Base-by-base conservation (phyloP, 1,140 invertebrate genomes). In the Dolichoris vasculosae region DNA sequence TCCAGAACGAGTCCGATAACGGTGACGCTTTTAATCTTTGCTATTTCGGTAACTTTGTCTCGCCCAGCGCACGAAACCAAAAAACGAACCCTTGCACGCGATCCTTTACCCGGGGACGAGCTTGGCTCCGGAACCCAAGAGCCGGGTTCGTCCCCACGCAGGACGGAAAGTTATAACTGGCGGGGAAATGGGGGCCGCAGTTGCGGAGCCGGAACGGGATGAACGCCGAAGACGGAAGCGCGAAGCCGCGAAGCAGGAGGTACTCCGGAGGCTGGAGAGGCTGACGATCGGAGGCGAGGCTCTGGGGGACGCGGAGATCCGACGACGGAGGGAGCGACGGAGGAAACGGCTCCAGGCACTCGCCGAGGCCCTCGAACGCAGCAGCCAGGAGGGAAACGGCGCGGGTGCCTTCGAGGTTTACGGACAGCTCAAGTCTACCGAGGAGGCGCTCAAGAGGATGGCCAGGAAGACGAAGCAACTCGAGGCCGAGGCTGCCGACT, bases 241-340 rank as follows among this genome's bases (percentile, higher is more conserved):
- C 30, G 92, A 93, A 63, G 90, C 90, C 0, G 93, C 93, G 8
- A 90, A 90, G 82, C 90, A 90, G 64, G 92, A 93, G 30, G 92
- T 93, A 1, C 82, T 93, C 76, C 90, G 87, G 30, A 88, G 90
- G 43, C 73, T 93, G 48, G 92, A 93, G 38, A 91, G 90, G 71
- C 79, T 93, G 43, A 93, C 93, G 0, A 93, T 93, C 30, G 93
- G 93, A 1, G 93, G 93, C 35, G 93, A 93, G 51, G 91, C 90
- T 0, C 88, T 90, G 1, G 91, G 88, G 1, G 90, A 93, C 83
- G 83, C 86, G 15, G 92, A 93, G 76, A 77, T 92, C 9, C 89
- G 86, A 7, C 91, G 87, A 30, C 84, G 93, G 2, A 86, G 93
- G 0, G 93, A 93, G 38, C 91, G 90, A 30, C 90, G 93, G 40